Evolutionary conservation across 2,888 invertebrate genomes (phyloP).

Genomic region (Cheilosia variabilis): DNA sequence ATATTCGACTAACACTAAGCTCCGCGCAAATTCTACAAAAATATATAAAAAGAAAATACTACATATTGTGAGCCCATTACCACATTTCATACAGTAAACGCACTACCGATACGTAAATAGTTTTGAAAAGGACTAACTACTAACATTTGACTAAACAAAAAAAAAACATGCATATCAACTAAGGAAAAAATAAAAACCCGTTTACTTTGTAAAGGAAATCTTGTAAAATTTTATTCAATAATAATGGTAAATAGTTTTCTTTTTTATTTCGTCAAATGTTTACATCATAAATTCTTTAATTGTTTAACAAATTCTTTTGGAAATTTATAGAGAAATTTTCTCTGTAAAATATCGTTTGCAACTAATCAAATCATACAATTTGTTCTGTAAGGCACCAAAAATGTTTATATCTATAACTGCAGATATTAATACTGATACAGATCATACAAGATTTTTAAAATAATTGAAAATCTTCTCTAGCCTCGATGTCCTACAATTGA

Average conservation of each 20-base stretch:
- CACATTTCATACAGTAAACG: constrained; percentile 60
- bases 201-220: constrained; percentile 27
- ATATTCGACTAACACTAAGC: constrained; percentile 12
- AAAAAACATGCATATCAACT: constrained; percentile 36
- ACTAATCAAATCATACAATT: constrained; percentile 33
- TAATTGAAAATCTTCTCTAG: constrained; percentile 67
- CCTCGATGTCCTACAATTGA: constrained; percentile 77
- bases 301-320: constrained; percentile 26
- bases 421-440: constrained; percentile 18
- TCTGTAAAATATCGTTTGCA: constrained; percentile 11
- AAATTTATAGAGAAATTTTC: neutral
- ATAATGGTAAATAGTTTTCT: constrained; percentile 27
- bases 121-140: constrained; percentile 1
- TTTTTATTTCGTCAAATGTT: constrained; percentile 74
- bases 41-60: neutral
- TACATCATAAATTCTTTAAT: constrained; percentile 50
- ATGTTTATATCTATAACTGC: constrained; percentile 73
- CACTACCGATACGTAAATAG: constrained; percentile 45
- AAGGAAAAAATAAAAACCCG: constrained; percentile 22
- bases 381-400: constrained; percentile 69
- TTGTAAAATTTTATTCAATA: constrained; percentile 31
- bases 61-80: constrained; percentile 76
- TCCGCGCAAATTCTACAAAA: constrained; percentile 15
- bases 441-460: constrained; percentile 60
- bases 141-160: constrained; percentile 74